These are phyloP conservation scores for Plagodis dolabraria DNA, from an alignment of 2,888 invertebrate genomes.

Conservation along the genomic window DNA sequence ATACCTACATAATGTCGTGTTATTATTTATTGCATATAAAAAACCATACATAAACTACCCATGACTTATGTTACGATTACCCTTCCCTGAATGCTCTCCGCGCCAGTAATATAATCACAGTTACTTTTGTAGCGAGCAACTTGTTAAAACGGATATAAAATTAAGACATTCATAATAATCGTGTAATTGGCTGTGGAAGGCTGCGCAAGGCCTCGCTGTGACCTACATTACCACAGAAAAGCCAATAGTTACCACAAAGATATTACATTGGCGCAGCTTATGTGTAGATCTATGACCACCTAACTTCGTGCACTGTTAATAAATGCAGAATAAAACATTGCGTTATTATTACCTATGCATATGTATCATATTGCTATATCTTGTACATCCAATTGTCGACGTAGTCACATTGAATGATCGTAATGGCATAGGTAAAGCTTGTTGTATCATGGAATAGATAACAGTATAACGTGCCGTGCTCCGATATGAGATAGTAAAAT, in stretches of 20 bases:
- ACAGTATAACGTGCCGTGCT: not conserved
- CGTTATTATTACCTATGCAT: not conserved
- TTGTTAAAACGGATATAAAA: conserved; percentile 30
- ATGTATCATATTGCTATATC: conserved; percentile 1
- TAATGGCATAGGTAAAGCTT: not conserved
- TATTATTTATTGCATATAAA: too few species aligned
- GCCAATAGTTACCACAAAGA: conserved; percentile 15
- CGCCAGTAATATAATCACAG: too few species aligned
- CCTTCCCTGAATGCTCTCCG: too few species aligned
- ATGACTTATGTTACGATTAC: too few species aligned
- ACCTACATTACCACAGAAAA: conserved; percentile 31
- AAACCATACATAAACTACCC: too few species aligned
- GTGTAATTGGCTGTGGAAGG: conserved; percentile 28
- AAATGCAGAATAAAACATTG: too few species aligned
- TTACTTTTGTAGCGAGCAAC: conserved; percentile 3
- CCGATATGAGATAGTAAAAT: not conserved
- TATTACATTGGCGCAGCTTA: not conserved
- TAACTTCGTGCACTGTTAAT: not conserved
- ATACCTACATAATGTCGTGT: too few species aligned
- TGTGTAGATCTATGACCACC: not conserved
- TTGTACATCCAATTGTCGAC: not conserved
- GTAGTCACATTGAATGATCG: too few species aligned
- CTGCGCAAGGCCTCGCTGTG: conserved; percentile 43
- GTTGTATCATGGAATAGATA: not conserved
- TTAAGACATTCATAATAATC: conserved; percentile 24